Evolutionary conservation across 2,113 vertebrate genomes (phyloP).

Genomic region (Stigmatopora nigra): DNA sequence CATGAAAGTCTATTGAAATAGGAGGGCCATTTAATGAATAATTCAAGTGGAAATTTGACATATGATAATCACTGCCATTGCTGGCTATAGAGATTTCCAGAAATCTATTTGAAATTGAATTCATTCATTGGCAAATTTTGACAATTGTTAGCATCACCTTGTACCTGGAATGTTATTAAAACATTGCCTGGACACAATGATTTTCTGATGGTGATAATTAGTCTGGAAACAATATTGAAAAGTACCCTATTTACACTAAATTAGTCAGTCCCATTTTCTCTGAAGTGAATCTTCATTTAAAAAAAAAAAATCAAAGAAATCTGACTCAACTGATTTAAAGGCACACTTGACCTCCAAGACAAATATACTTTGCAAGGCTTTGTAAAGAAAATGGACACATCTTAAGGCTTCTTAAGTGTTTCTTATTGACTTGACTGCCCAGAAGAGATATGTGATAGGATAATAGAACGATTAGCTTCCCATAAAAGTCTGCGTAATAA

Average conservation of each 20-base stretch:
- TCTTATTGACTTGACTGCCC: conserved; percentile 57
- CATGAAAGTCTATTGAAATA: no score
- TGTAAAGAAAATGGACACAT: neutral
- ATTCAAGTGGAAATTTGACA: neutral
- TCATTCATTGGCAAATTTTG: no score
- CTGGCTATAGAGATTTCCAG: no score
- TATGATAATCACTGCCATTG: neutral
- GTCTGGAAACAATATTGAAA: neutral
- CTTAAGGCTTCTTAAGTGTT: conserved; percentile 46
- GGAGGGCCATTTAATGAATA: no score
- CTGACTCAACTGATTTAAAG: neutral
- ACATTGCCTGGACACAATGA: neutral
- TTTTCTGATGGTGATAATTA: neutral
- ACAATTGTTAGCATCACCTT: no score
- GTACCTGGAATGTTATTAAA: neutral
- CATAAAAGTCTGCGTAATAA: conserved; percentile 43
- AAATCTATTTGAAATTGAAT: no score
- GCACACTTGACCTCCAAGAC: conserved; percentile 8
- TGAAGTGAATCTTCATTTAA: neutral
- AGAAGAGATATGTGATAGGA: conserved; percentile 48
- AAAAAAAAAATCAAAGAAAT: neutral
- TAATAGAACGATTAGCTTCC: conserved; percentile 56
- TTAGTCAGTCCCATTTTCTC: neutral
- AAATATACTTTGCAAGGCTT: neutral
- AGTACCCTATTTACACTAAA: no score